A percentile compares a stretch with the other conserved stretches of the same genome.
phyloP scores from a whole-genome alignment of 2,113 vertebrate genomes.

The Lagopus muta region DNA sequence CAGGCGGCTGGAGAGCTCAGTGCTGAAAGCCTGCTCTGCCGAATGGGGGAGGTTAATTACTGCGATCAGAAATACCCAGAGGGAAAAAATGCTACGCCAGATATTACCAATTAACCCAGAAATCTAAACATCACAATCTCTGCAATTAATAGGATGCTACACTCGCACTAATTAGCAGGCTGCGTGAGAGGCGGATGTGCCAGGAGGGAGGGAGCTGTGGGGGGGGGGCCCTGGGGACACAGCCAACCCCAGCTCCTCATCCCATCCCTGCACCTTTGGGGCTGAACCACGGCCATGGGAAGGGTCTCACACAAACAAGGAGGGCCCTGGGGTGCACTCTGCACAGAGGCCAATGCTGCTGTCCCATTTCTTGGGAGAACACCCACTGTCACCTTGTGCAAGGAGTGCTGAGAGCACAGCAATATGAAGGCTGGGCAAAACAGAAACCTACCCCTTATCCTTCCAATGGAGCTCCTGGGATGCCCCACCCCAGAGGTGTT shows the following conservation, averaged over 20 bases:
- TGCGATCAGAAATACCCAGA: background rate
- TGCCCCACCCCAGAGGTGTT: no score
- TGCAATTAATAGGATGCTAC: constrained; percentile 33
- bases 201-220: background rate
- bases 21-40: background rate
- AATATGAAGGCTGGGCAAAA: accelerated
- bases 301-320: accelerated
- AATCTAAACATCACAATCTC: background rate
- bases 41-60: background rate
- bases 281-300: accelerated
- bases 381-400: accelerated
- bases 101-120: constrained; percentile 51
- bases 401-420: background rate
- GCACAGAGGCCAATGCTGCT: accelerated
- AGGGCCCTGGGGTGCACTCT: accelerated
- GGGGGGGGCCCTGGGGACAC: background rate
- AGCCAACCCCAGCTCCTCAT: background rate
- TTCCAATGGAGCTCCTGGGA: background rate
- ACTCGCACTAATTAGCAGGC: background rate
- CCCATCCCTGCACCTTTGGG: background rate
- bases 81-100: background rate
- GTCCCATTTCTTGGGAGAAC: accelerated
- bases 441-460: background rate
- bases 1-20: background rate
- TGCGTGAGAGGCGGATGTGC: background rate